Conservation (phyloP, 64 coral and sea anemone species). For the Stichodactyla mertensii region DNA sequence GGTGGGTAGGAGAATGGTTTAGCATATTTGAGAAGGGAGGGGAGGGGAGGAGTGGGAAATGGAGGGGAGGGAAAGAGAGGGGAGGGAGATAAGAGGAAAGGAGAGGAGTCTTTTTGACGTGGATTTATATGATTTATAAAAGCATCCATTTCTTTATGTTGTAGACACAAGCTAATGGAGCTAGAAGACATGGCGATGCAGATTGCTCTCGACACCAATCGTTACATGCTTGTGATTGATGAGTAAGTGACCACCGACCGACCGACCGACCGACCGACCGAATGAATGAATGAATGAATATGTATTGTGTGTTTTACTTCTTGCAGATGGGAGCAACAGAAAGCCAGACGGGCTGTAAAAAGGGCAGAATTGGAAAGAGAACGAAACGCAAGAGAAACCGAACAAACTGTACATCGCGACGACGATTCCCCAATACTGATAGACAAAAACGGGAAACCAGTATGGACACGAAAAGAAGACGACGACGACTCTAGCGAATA, state of each 20-base stretch:
- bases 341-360: constrained; percentile 45
- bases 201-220: constrained; percentile 79
- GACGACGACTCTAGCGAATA: not conserved
- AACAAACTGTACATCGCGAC: not conserved
- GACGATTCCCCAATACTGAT: not conserved
- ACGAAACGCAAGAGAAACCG: not conserved
- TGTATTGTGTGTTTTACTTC: not conserved
- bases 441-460: not conserved
- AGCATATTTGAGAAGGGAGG: too few relatives aligned
- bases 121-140: too few relatives aligned
- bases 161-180: constrained; percentile 73
- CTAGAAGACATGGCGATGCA: constrained; percentile 80
- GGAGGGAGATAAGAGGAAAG: too few relatives aligned
- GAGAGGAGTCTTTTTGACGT: too few relatives aligned
- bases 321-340: constrained; percentile 88
- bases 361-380: constrained; percentile 19
- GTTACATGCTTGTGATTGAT: constrained; percentile 84
- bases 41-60: too few relatives aligned
- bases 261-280: not conserved
- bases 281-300: not conserved
- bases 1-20: not conserved
- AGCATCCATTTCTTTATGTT: not conserved
- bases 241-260: constrained; percentile 55
- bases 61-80: too few relatives aligned
- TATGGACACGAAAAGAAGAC: not conserved